Conservation (phyloP, 2,797 vertebrate species). For the Champsocephalus esox region DNA sequence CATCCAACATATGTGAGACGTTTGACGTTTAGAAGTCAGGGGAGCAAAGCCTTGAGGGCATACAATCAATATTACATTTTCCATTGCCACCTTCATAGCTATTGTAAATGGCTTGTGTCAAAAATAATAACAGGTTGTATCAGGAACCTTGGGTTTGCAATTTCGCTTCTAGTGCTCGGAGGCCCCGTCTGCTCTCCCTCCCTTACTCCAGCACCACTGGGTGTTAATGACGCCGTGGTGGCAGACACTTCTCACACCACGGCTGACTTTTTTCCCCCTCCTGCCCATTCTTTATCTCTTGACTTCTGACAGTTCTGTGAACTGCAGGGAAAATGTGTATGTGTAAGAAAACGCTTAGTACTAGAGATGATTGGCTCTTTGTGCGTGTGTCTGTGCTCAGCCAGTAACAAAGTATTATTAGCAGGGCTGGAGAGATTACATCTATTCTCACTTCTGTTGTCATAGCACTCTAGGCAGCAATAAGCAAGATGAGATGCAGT, state of each 20-base stretch:
- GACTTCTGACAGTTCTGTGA: constrained; percentile 61
- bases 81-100: constrained; percentile 89
- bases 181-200: constrained; percentile 75
- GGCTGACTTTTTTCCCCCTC: constrained; percentile 47
- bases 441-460: constrained; percentile 76
- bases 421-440: constrained; percentile 73
- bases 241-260: constrained; percentile 74
- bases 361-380: constrained; percentile 68
- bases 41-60: constrained; percentile 86
- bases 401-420: constrained; percentile 67
- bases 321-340: constrained; percentile 52
- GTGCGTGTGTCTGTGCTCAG: constrained; percentile 54
- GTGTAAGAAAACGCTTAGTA: constrained; percentile 50
- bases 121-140: constrained; percentile 91
- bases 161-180: constrained; percentile 83
- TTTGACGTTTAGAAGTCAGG: constrained; percentile 82
- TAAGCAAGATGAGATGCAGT: constrained; percentile 76
- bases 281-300: constrained; percentile 71
- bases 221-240: constrained; percentile 82
- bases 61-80: constrained; percentile 91
- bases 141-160: constrained; percentile 90
- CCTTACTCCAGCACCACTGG: constrained; percentile 65
- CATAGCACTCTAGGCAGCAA: constrained; percentile 71
- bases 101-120: constrained; percentile 92
- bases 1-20: constrained; percentile 77